A percentile compares a stretch with the other conserved stretches of the same genome.
Evolutionary conservation across 2,113 vertebrate species (phyloP).

Genomic region (Ahaetulla prasina): DNA sequence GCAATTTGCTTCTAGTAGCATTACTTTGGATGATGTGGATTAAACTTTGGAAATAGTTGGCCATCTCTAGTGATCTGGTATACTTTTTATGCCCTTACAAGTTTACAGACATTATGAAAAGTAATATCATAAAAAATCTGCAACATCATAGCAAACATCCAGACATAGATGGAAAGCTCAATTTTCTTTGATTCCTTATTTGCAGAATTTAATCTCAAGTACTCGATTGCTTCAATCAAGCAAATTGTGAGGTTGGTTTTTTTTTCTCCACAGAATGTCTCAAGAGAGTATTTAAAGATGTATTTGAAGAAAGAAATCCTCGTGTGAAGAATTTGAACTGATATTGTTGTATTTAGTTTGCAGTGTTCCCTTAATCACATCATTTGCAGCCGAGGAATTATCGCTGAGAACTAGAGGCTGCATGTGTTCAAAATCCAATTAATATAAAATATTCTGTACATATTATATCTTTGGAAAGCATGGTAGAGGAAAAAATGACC

Average conservation of each 20-base stretch:
- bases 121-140: background rate
- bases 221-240: background rate
- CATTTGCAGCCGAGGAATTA: slow-evolving; percentile 6
- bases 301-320: background rate
- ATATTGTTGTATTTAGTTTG: background rate
- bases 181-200: background rate
- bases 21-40: background rate
- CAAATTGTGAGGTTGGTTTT: background rate
- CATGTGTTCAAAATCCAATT: slow-evolving; percentile 1
- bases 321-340: background rate
- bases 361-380: slow-evolving; percentile 4
- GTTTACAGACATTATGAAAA: background rate
- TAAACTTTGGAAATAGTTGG: background rate
- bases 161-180: background rate
- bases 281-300: background rate
- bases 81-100: background rate
- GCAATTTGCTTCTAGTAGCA: background rate
- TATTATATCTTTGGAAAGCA: background rate
- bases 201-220: background rate
- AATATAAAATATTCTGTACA: slow-evolving; percentile 13
- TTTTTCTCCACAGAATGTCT: background rate
- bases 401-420: background rate
- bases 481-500: slow-evolving; percentile 28
- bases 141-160: background rate
- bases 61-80: background rate